A percentile compares a stretch with the other conserved stretches of the same genome.
Conservation (phyloP, 2,888 invertebrate genomes). For the Pinctada fucata region DNA sequence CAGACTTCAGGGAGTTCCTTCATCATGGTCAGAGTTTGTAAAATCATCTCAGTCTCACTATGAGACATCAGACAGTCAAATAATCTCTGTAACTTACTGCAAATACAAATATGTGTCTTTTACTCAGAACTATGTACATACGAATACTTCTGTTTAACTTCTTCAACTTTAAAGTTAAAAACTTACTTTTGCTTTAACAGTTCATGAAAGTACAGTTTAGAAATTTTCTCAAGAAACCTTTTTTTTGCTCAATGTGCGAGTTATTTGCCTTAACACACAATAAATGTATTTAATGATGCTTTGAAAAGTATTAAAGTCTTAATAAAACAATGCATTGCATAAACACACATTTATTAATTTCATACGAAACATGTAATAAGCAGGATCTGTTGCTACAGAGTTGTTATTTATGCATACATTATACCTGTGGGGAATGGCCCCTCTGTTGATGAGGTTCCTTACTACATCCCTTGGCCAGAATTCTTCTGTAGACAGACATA, state of each 20-base stretch:
- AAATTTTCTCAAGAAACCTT: too few relatives aligned
- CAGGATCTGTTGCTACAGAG: too few relatives aligned
- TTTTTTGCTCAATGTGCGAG: too few relatives aligned
- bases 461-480: slow-evolving; percentile 56
- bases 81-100: not conserved
- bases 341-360: not conserved
- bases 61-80: slow-evolving; percentile 47
- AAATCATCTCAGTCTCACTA: slow-evolving; percentile 44
- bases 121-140: not conserved
- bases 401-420: too few relatives aligned
- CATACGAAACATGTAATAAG: not conserved
- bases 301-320: too few relatives aligned
- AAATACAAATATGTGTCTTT: slow-evolving; percentile 1
- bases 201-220: too few relatives aligned
- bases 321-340: too few relatives aligned
- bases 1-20: slow-evolving; percentile 55
- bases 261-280: too few relatives aligned
- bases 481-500: slow-evolving; percentile 43
- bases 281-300: too few relatives aligned
- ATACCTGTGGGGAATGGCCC: slow-evolving; percentile 50
- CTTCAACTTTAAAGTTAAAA: too few relatives aligned
- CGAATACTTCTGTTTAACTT: not conserved
- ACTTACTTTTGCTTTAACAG: too few relatives aligned
- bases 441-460: slow-evolving; percentile 43
- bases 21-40: slow-evolving; percentile 32